Evolutionary conservation across 2,888 invertebrate species (phyloP).

Genomic region (Stenotaenia linearis): DNA sequence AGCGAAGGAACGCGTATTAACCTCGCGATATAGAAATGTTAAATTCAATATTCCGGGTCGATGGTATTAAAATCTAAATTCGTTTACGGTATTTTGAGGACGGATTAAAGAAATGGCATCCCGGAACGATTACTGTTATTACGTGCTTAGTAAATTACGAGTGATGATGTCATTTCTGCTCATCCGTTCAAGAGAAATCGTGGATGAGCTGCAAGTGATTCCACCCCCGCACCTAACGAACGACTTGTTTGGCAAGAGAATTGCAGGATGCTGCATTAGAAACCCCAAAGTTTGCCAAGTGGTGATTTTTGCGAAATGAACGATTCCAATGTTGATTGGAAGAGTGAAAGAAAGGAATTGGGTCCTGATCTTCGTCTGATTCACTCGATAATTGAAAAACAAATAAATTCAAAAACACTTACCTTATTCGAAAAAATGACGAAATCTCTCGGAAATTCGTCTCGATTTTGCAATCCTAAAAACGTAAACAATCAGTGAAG

Average conservation of each 20-base stretch:
- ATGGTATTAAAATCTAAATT: background rate
- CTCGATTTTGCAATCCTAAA: background rate
- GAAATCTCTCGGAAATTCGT: background rate
- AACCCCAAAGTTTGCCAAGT: background rate
- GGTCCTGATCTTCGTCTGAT: background rate
- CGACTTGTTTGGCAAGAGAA: constrained; percentile 2
- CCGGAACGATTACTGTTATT: background rate
- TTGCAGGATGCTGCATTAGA: background rate
- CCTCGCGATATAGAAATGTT: background rate
- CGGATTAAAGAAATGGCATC: background rate
- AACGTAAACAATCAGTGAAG: background rate
- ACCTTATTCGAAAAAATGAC: background rate
- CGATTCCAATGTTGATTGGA: constrained; percentile 2
- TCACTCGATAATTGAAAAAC: background rate
- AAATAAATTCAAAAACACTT: background rate
- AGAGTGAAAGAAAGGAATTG: background rate
- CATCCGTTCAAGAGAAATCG: background rate
- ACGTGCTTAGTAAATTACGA: background rate
- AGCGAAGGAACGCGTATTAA: background rate
- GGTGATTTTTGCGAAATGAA: background rate
- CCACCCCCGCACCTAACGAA: constrained; percentile 26
- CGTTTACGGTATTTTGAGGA: too few species aligned
- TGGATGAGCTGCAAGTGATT: constrained; percentile 3
- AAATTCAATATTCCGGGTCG: background rate
- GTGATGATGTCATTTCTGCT: background rate